A percentile compares a stretch with the other conserved stretches of the same genome.
Conservation (phyloP, 2,113 vertebrate species). For the Larimichthys polyactis region DNA sequence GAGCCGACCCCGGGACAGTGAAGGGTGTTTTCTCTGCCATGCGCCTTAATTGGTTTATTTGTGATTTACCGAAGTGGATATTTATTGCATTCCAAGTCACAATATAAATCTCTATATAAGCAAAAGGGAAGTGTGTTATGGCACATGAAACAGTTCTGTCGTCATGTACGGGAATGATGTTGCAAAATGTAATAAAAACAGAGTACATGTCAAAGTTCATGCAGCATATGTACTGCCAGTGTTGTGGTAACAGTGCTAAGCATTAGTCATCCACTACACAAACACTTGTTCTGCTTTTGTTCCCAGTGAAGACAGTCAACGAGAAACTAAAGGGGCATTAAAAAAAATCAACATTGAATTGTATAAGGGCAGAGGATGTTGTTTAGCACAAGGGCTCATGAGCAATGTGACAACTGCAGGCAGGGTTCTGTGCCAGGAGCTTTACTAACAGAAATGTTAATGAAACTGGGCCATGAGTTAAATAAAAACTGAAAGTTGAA, state of each 20-base stretch:
- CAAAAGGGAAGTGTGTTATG: slow-evolving; percentile 38
- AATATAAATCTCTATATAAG: slow-evolving; percentile 28
- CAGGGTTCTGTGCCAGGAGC: not conserved
- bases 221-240: not conserved
- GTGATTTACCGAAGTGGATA: slow-evolving; percentile 65
- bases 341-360: not conserved
- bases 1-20: slow-evolving; percentile 5
- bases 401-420: not conserved
- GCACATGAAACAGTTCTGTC: slow-evolving; percentile 25
- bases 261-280: not conserved
- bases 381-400: not conserved
- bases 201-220: slow-evolving; percentile 9
- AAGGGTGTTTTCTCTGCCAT: slow-evolving; percentile 49
- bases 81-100: slow-evolving; percentile 39
- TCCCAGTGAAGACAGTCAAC: not conserved
- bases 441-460: not conserved
- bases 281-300: not conserved
- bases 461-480: not conserved
- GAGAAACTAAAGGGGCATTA: not conserved
- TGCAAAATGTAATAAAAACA: slow-evolving; percentile 34
- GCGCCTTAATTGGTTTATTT: slow-evolving; percentile 64
- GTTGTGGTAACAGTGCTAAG: not conserved
- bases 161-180: slow-evolving; percentile 30
- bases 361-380: not conserved
- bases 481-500: not conserved